Base-by-base conservation (phyloP, 2,888 invertebrate genomes). In the Patella ulyssiponensis region DNA sequence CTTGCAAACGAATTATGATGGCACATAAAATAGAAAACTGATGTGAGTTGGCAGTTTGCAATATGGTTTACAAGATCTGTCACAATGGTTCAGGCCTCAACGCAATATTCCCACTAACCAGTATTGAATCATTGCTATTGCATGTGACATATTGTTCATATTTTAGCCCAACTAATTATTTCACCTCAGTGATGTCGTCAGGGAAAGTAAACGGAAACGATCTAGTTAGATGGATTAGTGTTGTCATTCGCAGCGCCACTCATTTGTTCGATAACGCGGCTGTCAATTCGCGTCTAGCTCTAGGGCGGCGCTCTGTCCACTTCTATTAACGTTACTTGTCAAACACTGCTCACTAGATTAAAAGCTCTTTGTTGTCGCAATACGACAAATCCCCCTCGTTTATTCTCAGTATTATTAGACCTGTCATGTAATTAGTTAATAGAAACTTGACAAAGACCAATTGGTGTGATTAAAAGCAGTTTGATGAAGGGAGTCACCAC, bases 171-270 rank as follows among this genome's bases (percentile, higher is more conserved):
- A 23, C 64, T 64, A 11, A 15, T 64, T 64, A 64, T 20, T 64
- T 64, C 23, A 20, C 20, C 20, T 64, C 64, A 64, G 20, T 20
- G 64, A 64, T 23, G 23, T 64, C 23, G 20, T 64, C 23, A 64
- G 11, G 23, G 64, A 20, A n/a, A 23, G 23, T 11, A 64, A 58
- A 58, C 20, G 23, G 20, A 64, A 64, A 4, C 64, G 20, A 64
- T 64, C 64, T 20, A 75, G 70, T 75, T 69, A 75, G 70, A 69
- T 56, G 73, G 78, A 78, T 78, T 78, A 71, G 44, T 64, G 72
- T 52, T 75, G 78, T 78, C 75, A 72, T 58, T 64, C 73, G 64
- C 75, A 75, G 73, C 78, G 75, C 75, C 75, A 75, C 69, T 78
- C 78, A 78, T 75, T 73, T 78, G 78, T 75, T 64, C 70, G 69